phyloP scores from a whole-genome alignment of 2,888 invertebrate genomes.

The Tricholauxania praeusta region DNA sequence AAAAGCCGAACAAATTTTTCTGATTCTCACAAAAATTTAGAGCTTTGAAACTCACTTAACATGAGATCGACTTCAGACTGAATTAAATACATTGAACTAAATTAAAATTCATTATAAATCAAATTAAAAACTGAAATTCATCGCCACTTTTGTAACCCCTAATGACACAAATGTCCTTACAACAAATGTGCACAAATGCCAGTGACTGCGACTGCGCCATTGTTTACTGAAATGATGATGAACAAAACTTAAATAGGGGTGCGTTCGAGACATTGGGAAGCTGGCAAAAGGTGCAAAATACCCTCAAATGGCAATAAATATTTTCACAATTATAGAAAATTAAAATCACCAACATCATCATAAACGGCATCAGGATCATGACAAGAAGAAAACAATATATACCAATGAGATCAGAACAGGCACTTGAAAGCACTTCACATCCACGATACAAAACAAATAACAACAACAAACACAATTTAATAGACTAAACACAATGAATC shows the following conservation, averaged over 20 bases:
- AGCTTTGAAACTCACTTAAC: neutral
- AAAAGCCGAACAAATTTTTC: no score
- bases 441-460: neutral
- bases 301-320: conserved; percentile 65
- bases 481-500: conserved; percentile 24
- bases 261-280: conserved; percentile 20
- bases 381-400: neutral
- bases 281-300: conserved; percentile 58
- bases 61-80: neutral
- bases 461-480: conserved; percentile 27
- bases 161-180: conserved; percentile 54
- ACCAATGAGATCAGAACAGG: conserved; percentile 7
- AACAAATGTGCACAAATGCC: conserved; percentile 10
- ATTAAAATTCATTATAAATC: conserved; percentile 60
- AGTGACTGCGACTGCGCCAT: no score
- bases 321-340: conserved; percentile 66
- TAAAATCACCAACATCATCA: conserved; percentile 50
- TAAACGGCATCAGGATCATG: conserved; percentile 1
- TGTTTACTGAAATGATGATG: neutral
- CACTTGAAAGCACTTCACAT: conserved; percentile 29
- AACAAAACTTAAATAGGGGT: conserved; percentile 31
- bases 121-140: conserved; percentile 63
- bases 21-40: no score
- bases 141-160: conserved; percentile 68
- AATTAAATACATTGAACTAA: conserved; percentile 27